Evolutionary conservation across 35 echinoderm and acorn worm genomes (phyloP), one percentile per base, ranked within the genome.

Genomic region (Heliocidaris erythrogramma): DNA sequence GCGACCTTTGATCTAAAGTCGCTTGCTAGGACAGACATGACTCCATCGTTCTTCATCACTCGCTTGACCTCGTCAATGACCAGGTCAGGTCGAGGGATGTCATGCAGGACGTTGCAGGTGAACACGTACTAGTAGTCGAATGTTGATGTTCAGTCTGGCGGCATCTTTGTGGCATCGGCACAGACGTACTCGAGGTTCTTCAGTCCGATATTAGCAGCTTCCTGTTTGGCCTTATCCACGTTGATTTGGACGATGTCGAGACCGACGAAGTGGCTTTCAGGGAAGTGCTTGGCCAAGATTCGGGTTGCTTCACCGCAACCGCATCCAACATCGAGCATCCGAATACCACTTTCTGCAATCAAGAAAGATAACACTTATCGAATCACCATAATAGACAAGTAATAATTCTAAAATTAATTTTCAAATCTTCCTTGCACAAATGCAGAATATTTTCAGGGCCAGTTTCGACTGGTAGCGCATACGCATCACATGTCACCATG

Each of bases 311-410:
- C 93, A 24, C 97, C 98, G 27, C 97, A 88, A 0, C 98, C 98
- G 94, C 98, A 99, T 11, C 98, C 98, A 17, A 99, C 93, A 78
- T 99, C 98, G 11, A 99, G 60, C 56, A 95, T 95, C 32, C 96
- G 88, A 27, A 94, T 92, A 14, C 98, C 98, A 29, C 92, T 32
- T 47, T 99, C 98, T 99, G 86, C 8, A 92, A 24, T 11, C n/a
- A n/a, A n/a, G n/a, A n/a, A n/a, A n/a, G n/a, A n/a, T n/a, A n/a
- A n/a, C n/a, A n/a, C n/a, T n/a, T n/a, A n/a, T n/a, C n/a, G n/a
- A n/a, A n/a, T n/a, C n/a, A n/a, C n/a, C n/a, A n/a, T n/a, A n/a
- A n/a, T n/a, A n/a, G n/a, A n/a, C n/a, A n/a, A n/a, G n/a, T n/a
- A n/a, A n/a, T n/a, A n/a, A n/a, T n/a, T n/a, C n/a, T n/a, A n/a